A percentile compares a stretch with the other conserved stretches of the same genome.
Conservation (phyloP, 2,888 invertebrate species). For the Drosophila mayaguana region DNA sequence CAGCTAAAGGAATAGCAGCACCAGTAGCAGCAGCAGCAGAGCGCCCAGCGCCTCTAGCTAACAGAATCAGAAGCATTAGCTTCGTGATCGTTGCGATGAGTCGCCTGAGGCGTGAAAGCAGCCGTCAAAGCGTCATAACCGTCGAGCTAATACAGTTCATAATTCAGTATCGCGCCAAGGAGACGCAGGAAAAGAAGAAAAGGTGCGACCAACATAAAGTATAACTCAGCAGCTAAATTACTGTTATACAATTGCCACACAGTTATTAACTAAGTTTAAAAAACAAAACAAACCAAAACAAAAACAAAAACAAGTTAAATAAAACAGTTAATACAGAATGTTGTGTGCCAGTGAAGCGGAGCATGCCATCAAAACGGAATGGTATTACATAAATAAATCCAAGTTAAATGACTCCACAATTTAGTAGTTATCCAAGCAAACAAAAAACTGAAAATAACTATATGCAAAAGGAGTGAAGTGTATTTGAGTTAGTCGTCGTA, state of each 20-base stretch:
- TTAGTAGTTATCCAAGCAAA: conserved; percentile 4
- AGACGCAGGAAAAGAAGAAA: conserved; percentile 83
- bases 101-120: conserved; percentile 82
- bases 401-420: conserved; percentile 26
- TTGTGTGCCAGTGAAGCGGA: conserved; percentile 73
- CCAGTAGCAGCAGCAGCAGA: conserved; percentile 7
- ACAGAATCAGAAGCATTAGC: conserved; percentile 57
- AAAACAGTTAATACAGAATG: conserved; percentile 43
- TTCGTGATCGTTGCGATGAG: conserved; percentile 78
- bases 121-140: conserved; percentile 84
- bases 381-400: conserved; percentile 62
- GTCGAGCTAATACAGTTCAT: conserved; percentile 85
- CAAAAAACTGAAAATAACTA: background rate
- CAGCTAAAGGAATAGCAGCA: conserved; percentile 29
- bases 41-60: conserved; percentile 18
- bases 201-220: conserved; percentile 70
- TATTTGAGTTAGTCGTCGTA: conserved; percentile 25
- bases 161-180: conserved; percentile 84
- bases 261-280: background rate
- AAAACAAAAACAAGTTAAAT: background rate
- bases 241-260: conserved; percentile 7
- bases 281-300: background rate
- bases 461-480: conserved; percentile 30
- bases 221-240: background rate
- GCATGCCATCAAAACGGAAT: conserved; percentile 69